Evolutionary conservation across 1,140 invertebrate genomes (phyloP), one percentile per base, ranked within the genome.

Genomic region (Anadara kagoshimensis): DNA sequence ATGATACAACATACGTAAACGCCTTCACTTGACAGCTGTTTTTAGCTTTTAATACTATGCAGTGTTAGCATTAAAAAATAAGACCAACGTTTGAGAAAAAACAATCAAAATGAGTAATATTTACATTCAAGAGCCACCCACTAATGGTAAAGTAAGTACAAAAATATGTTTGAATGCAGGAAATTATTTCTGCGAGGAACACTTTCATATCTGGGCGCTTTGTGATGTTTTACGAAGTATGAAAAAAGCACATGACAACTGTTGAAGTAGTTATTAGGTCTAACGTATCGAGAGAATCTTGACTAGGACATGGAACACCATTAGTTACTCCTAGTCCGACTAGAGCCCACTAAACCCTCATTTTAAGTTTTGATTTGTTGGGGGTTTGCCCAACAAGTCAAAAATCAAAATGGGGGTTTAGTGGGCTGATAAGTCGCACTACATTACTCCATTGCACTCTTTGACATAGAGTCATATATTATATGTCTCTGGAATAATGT

Each of bases 41-140:
- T n/a, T n/a, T 2, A 18, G 14, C 10, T n/a, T 49, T 18, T 18
- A n/a, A n/a, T n/a, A 49, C 47, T 49, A 18, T 2, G 10, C n/a
- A 2, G 47, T 49, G 14, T 18, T 18, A 24, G 24, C 5, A n/a
- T 12, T 10, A 20, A 22, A 57, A 49, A 54, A 18, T 11, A 16
- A 41, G 20, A 36, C 5, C 7, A 24, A 56, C 24, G n/a, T 45
- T 56, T 1, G 29, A 56, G 53, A 51, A 61, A 26, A 1, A 36
- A 18, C 16, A 69, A 45, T 22, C 51, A 69, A 86, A 77, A 96
- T 97, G 96, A 97, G 95, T 92, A 96, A 94, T 85, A 95, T 98
- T 89, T 99, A 99, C 83, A 97, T 99, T 86, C 95, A 97, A 90
- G 97, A 99, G 90, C 97, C 97, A 26, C 95, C 95, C 12, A 97